Evolutionary conservation across 2,113 vertebrate species (phyloP), one percentile per base, ranked within the genome.

Genomic region (Phyllostomus hastatus): DNA sequence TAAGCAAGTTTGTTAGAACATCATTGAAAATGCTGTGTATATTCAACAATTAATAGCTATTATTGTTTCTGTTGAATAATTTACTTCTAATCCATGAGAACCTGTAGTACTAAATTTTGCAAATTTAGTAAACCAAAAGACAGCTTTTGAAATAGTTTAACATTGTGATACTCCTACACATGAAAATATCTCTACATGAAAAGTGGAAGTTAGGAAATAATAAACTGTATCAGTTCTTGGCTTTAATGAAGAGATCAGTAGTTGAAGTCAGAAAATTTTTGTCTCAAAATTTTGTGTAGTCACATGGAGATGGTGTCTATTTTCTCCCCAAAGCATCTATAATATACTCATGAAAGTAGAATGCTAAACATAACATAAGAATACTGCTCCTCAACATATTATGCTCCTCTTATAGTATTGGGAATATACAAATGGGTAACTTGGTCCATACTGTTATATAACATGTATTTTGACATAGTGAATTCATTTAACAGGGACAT

Each of bases 1-100:
- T 88, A 94, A 96, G 95, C 16, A 93, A 88, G 59, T 41, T 97
- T 98, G 67, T 94, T 38, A 88, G 95, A 97, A 96, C 28, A 95
- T 52, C 59, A 80, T 70, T 83, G 46, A 80, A 96, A 93, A 75
- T 88, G 35, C 46, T 94, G 46, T 5, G n/a, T 52, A 50, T 67
- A 57, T 95, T 83, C 57, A 96, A 91, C 54, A 38, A 10, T 50
- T 91, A 93, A 54, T 41, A 94, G 59, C 43, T 93, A 79, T 69
- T 75, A 97, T 84, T 91, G 7, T 83, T 95, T 38, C 66, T 93
- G 72, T 73, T 82, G 52, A 86, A 70, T 72, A 82, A 2, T 91
- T 92, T 83, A 97, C 46, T 70, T 38, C 31, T 57, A 90, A 94
- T 43, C 38, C 54, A 70, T 28, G 35, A 93, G 52, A 95, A 96